A percentile compares a stretch with the other conserved stretches of the same genome.
phyloP scores from a whole-genome alignment of 2,797 vertebrate species.

The Chiloscyllium punctatum region DNA sequence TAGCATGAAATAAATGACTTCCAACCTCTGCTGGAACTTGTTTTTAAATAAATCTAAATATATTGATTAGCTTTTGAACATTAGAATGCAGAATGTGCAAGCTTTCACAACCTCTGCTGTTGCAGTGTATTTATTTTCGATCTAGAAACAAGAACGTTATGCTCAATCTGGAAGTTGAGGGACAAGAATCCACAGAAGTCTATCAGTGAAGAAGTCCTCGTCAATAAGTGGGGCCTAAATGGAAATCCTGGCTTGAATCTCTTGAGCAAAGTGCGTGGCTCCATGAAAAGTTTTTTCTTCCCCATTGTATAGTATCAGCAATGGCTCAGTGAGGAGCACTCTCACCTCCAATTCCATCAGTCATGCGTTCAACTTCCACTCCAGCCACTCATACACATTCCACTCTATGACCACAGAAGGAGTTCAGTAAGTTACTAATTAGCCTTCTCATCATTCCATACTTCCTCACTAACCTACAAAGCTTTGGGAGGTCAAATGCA shows the following conservation, averaged over 20 bases:
- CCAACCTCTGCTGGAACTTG: background rate
- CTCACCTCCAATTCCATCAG: background rate
- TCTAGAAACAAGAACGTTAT: background rate
- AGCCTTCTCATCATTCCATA: no score
- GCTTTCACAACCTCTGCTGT: background rate
- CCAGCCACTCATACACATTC: background rate
- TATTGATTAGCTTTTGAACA: background rate
- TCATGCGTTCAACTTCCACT: background rate
- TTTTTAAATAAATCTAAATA: background rate
- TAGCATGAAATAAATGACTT: background rate
- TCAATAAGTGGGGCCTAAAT: background rate
- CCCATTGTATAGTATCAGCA: background rate
- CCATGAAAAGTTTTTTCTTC: background rate
- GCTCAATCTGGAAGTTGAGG: background rate
- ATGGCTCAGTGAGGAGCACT: background rate
- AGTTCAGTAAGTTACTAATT: no score
- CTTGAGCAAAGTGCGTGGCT: background rate
- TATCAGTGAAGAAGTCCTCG: background rate
- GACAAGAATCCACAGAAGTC: background rate
- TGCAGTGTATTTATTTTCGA: background rate
- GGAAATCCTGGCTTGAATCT: background rate
- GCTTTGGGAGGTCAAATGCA: no score
- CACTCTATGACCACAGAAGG: no score
- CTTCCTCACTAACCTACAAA: no score
- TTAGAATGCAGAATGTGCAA: background rate